Evolutionary conservation across 2,797 vertebrate genomes (phyloP).

Genomic region (Tragopan temminckii): DNA sequence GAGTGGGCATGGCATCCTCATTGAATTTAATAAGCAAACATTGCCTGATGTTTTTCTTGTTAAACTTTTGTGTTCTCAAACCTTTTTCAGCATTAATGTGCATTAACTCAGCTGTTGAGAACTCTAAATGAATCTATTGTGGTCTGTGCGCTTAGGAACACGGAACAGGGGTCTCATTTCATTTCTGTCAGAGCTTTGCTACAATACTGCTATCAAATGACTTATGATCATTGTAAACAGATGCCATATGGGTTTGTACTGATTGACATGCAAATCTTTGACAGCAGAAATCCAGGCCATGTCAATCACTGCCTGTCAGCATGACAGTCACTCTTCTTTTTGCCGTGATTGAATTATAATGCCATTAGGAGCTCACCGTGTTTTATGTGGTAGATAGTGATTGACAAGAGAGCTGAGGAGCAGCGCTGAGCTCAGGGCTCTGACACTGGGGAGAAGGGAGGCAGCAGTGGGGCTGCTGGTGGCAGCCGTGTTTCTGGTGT

Average conservation of each 20-base stretch:
- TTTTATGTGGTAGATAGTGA: background rate
- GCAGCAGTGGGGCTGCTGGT: background rate
- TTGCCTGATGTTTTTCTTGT: conserved; percentile 22
- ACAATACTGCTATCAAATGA: conserved; percentile 33
- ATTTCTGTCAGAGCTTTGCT: conserved; percentile 63
- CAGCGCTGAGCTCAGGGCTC: background rate
- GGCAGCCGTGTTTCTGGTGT: accelerated
- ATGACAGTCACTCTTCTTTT: conserved; percentile 35
- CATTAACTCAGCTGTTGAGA: background rate
- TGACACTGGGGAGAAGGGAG: background rate
- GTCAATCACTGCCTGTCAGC: conserved; percentile 21
- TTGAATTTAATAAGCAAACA: background rate
- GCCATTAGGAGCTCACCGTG: background rate
- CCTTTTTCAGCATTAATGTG: background rate
- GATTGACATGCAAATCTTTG: conserved; percentile 68
- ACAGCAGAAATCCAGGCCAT: conserved; percentile 56
- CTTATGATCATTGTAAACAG: conserved; percentile 49
- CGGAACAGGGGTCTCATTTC: conserved; percentile 10
- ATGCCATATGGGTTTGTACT: conserved; percentile 54
- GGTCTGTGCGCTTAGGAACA: conserved; percentile 12
- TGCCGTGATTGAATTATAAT: background rate
- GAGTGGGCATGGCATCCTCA: background rate
- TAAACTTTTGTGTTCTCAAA: conserved; percentile 29
- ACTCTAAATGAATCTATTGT: background rate
- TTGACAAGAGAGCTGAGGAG: background rate